These are phyloP conservation scores for Papilio helenus DNA, from an alignment of 1,140 invertebrate genomes.

Conservation along the genomic window DNA sequence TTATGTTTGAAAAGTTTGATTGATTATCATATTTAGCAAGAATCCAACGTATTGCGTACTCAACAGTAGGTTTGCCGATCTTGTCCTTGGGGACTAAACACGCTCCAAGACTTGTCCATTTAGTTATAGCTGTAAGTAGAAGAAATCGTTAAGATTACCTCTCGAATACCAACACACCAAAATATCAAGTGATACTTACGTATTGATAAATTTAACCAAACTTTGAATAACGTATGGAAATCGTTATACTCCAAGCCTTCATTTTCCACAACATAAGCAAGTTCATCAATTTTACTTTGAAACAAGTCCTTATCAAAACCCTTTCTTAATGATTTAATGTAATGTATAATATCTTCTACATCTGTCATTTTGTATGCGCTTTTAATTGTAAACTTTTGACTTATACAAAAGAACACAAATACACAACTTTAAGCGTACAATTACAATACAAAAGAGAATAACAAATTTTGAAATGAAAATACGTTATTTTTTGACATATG, in stretches of 20 bases:
- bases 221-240: slow-evolving; percentile 72
- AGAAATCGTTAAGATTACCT: neutral
- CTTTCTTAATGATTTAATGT: slow-evolving; percentile 72
- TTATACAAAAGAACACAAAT: neutral
- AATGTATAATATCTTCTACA: slow-evolving; percentile 74
- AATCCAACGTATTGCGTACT: slow-evolving; percentile 72
- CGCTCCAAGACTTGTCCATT: slow-evolving; percentile 74
- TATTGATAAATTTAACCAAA: slow-evolving; percentile 77
- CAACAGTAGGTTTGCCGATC: slow-evolving; percentile 66
- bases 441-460: slow-evolving; percentile 22
- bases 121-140: slow-evolving; percentile 66
- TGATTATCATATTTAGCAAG: slow-evolving; percentile 65
- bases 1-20: slow-evolving; percentile 61
- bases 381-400: slow-evolving; percentile 32
- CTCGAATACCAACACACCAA: slow-evolving; percentile 7
- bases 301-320: slow-evolving; percentile 77
- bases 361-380: slow-evolving; percentile 58
- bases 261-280: slow-evolving; percentile 62
- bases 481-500: slow-evolving; percentile 45
- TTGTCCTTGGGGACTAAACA: slow-evolving; percentile 71
- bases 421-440: slow-evolving; percentile 27
- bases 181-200: slow-evolving; percentile 59
- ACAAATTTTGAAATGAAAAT: slow-evolving; percentile 53
- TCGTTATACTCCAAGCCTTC: slow-evolving; percentile 61
- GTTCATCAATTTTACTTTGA: slow-evolving; percentile 69